Percentiles rank a stretch among this genome's conserved stretches.
Evolutionary conservation across 2,888 invertebrate species (phyloP).

Genomic region (Tineola bisselliella): DNA sequence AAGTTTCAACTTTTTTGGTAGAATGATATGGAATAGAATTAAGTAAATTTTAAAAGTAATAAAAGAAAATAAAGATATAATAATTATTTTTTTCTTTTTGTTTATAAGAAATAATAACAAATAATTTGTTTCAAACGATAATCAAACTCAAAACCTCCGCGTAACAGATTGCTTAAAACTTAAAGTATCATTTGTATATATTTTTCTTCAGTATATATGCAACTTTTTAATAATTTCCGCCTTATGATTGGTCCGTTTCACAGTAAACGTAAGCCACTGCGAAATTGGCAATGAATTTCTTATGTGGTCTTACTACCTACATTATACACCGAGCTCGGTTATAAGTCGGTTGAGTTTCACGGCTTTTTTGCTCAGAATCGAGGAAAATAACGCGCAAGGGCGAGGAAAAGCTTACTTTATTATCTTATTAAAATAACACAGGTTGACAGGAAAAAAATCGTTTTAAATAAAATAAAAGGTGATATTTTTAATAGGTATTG

Average conservation of each 20-base stretch:
- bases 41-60: too few relatives aligned
- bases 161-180: too few relatives aligned
- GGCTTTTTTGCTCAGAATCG: neutral
- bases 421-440: neutral
- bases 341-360: neutral
- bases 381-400: neutral
- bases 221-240: neutral
- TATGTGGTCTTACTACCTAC: neutral
- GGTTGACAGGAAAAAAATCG: neutral
- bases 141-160: too few relatives aligned
- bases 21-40: too few relatives aligned
- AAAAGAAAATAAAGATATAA: too few relatives aligned
- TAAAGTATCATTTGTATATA: too few relatives aligned
- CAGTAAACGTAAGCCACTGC: neutral
- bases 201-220: too few relatives aligned
- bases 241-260: neutral
- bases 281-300: constrained; percentile 8
- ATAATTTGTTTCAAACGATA: too few relatives aligned
- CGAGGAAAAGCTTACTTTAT: neutral
- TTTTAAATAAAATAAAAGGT: neutral
- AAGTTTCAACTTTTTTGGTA: too few relatives aligned
- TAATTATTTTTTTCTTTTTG: too few relatives aligned
- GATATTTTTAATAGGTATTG: too few relatives aligned
- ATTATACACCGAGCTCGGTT: neutral
- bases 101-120: too few relatives aligned